phyloP scores from a whole-genome alignment of 2,888 invertebrate genomes.

The Aphodius granarius region DNA sequence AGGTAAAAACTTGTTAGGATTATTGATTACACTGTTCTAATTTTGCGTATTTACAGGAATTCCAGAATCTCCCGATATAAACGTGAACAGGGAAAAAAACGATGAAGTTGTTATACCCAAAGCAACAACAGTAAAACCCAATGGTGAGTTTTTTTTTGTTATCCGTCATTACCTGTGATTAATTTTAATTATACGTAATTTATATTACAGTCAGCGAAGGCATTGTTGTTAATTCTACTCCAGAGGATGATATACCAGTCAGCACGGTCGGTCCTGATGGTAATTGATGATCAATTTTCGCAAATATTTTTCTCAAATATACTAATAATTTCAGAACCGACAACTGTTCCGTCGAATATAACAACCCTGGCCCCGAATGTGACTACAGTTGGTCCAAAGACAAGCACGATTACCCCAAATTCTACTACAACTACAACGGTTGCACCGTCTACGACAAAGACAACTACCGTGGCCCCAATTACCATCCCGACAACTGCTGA shows the following conservation, averaged over 20 bases:
- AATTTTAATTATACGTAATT: neutral
- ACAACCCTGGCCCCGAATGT: neutral
- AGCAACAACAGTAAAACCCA: neutral
- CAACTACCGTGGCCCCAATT: conserved; percentile 38
- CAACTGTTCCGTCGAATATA: neutral
- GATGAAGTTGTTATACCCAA: neutral
- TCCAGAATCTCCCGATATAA: neutral
- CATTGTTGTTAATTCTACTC: neutral
- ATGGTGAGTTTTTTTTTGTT: neutral
- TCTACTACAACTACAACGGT: conserved; percentile 26
- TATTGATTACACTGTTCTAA: neutral
- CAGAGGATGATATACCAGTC: neutral
- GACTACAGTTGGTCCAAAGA: neutral
- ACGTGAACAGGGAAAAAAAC: neutral
- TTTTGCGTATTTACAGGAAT: neutral
- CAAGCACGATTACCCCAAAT: conserved; percentile 11
- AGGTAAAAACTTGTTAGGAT: neutral
- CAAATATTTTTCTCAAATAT: no score
- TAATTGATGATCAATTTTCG: neutral
- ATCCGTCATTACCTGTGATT: neutral
- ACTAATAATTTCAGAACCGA: neutral
- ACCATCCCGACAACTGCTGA: conserved; percentile 39
- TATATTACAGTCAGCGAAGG: neutral
- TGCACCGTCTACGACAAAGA: conserved; percentile 30
- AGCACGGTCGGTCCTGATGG: neutral